A percentile compares a stretch with the other conserved stretches of the same genome.
These are phyloP conservation scores for Desmophyllum pertusum DNA, from an alignment of 92 coral and sea anemone species.

Conservation along the genomic window DNA sequence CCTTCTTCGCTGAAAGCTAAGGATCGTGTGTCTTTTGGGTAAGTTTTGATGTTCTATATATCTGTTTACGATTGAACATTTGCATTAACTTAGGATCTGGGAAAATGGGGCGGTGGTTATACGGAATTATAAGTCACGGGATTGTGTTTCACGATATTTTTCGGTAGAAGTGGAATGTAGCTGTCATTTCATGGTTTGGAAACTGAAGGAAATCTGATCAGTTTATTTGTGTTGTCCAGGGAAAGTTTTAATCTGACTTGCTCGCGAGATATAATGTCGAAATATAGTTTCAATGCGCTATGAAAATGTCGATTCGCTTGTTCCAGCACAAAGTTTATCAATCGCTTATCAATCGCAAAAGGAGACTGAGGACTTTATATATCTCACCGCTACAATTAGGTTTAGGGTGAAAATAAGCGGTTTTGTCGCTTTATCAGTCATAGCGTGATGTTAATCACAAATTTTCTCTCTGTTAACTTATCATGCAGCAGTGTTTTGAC, in stretches of 20 bases:
- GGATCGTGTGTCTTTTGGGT: neutral
- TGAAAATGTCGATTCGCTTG: neutral
- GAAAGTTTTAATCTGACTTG: too few species aligned
- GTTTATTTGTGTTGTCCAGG: too few species aligned
- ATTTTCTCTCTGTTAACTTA: neutral
- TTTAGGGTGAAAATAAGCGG: neutral
- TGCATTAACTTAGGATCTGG: neutral
- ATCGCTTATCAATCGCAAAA: neutral
- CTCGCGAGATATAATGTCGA: too few species aligned
- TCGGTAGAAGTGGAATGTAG: neutral
- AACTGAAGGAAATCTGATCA: neutral
- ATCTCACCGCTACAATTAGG: neutral
- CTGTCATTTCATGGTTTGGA: neutral
- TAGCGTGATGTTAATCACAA: neutral
- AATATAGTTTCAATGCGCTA: neutral
- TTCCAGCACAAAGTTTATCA: neutral
- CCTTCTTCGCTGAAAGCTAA: neutral
- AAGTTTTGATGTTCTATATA: neutral
- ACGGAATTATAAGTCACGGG: too few species aligned
- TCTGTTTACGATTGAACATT: neutral
- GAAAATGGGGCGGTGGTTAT: conserved; percentile 35
- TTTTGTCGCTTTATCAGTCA: neutral
- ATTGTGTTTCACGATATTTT: neutral
- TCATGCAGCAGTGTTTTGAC: neutral
- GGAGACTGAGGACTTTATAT: neutral